Evolutionary conservation across 1,140 invertebrate genomes (phyloP), one percentile per base, ranked within the genome.

Genomic region (Laodelphax striatellus): DNA sequence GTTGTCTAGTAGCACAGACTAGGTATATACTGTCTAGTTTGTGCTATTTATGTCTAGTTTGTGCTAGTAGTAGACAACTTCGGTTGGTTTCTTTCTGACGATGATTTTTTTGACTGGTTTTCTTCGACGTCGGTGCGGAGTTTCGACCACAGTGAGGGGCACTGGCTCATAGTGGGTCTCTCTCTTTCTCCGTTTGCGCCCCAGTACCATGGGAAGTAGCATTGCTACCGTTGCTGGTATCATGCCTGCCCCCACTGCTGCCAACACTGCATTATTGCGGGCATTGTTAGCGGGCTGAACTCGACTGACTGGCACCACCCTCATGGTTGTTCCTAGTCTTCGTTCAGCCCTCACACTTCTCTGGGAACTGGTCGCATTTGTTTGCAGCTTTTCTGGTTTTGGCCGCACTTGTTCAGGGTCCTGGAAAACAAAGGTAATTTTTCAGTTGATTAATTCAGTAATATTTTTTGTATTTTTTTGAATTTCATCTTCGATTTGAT

Each of bases 141-240:
- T 50, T 10, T 50, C 21, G 6, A 19, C 16, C 16, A 50, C 21
- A 9, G 46, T 17, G 16, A 19, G 46, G 2, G 21, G 16, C 11
- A 50, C 16, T 8, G 21, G 46, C 16, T 22, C 16, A 14, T 19
- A 50, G 46, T 17, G 21, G 14, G 46, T 22, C 21, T 50, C 46
- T 14, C 46, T 13, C 63, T 61, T 64, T 31, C 77, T 70, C 63
- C 75, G 79, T 66, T 77, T 76, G 62, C 80, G 72, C 2, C 80
- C 82, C 43, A 87, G 73, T 69, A 87, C 82, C 78, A 88, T 84
- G 1, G 86, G 86, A 31, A 87, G 80, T 62, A 88, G 78, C 81
- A 88, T 84, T 1, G 85, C 86, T 81, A 89, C 84, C 0, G 85
- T 86, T 0, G 85, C 86, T 16, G 86, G 86, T 34, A 89, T 71